A percentile compares a stretch with the other conserved stretches of the same genome.
Evolutionary conservation across 2,797 vertebrate genomes (phyloP).

Genomic region (Argentina silus): DNA sequence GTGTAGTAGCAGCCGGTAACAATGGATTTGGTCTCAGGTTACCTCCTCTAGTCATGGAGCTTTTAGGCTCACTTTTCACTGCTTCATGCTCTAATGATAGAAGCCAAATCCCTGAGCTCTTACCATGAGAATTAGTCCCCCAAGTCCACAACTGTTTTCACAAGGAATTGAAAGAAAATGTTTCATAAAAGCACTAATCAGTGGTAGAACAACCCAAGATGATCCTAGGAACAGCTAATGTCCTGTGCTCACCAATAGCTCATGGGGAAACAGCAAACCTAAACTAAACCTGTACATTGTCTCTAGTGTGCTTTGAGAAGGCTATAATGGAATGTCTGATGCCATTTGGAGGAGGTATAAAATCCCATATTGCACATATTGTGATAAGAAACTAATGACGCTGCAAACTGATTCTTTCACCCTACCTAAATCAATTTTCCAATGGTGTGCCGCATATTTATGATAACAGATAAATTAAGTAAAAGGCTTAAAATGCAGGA

Average conservation of each 20-base stretch:
- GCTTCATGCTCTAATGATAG: slow-evolving; percentile 83
- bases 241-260: not conserved
- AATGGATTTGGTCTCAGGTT: slow-evolving; percentile 96
- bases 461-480: slow-evolving; percentile 82
- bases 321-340: not conserved
- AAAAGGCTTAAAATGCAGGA: slow-evolving; percentile 83
- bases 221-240: slow-evolving; percentile 39
- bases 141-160: slow-evolving; percentile 71
- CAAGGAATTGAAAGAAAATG: slow-evolving; percentile 60
- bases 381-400: slow-evolving; percentile 60
- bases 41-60: slow-evolving; percentile 86
- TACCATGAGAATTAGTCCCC: slow-evolving; percentile 87
- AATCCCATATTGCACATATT: not conserved
- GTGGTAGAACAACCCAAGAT: slow-evolving; percentile 32
- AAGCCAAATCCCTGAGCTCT: slow-evolving; percentile 87
- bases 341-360: not conserved
- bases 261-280: too few relatives aligned
- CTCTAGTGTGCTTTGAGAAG: not conserved
- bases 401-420: slow-evolving; percentile 52
- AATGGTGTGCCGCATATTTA: slow-evolving; percentile 75
- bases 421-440: slow-evolving; percentile 46
- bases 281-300: not conserved
- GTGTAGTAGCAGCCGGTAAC: slow-evolving; percentile 86
- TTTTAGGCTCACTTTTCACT: slow-evolving; percentile 93
- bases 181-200: slow-evolving; percentile 61